phyloP scores from a whole-genome alignment of 2,113 vertebrate species.

The Pelecanus crispus region DNA sequence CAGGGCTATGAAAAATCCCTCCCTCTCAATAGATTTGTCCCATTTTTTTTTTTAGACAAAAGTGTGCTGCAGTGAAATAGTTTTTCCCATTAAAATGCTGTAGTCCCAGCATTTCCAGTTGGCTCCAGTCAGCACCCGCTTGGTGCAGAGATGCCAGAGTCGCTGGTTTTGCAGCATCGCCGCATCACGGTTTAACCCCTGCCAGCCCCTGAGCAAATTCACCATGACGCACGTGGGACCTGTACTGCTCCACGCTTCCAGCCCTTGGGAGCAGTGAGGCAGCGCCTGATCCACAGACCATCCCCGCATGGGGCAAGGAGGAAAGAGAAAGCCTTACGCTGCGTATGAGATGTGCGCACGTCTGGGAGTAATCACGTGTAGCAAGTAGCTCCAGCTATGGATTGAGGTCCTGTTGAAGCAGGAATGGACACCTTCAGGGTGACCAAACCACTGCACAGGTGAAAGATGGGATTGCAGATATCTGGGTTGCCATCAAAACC shows the following conservation, averaged over 20 bases:
- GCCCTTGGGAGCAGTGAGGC: not conserved
- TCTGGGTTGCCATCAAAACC: not conserved
- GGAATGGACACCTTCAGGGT: not conserved
- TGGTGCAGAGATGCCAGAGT: not conserved
- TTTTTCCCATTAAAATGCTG: not conserved
- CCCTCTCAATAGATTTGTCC: not conserved
- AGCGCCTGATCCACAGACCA: not conserved
- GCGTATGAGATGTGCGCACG: rapidly evolving
- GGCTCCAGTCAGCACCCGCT: not conserved
- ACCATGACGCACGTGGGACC: rapidly evolving
- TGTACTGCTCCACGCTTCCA: not conserved
- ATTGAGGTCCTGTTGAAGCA: not conserved
- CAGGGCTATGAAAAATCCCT: not conserved
- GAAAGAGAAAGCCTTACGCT: not conserved
- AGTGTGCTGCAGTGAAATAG: not conserved
- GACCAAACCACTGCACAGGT: not conserved
- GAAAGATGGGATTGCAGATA: not conserved
- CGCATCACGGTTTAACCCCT: not conserved
- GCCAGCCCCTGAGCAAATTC: not conserved
- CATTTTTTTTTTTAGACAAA: not conserved
- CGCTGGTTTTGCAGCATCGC: not conserved
- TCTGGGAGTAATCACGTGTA: not conserved
- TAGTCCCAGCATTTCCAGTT: not conserved
- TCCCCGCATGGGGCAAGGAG: not conserved
- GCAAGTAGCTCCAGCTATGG: not conserved